Conservation (phyloP, 2,888 invertebrate species). For the Onthophagus sagittarius region DNA sequence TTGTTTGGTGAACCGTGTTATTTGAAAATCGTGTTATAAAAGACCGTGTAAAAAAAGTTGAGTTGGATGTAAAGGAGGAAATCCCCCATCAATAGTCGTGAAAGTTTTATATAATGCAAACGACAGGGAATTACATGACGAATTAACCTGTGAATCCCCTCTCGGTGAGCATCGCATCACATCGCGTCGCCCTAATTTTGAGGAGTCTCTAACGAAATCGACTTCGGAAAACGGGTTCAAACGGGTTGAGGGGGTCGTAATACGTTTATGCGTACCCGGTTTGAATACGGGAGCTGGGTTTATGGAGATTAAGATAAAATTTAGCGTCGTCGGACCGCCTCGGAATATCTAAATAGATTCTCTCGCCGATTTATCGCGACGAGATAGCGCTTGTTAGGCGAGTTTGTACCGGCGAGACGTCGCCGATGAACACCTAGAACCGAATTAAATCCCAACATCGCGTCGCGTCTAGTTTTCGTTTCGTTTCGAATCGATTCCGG, state of each 20-base stretch:
- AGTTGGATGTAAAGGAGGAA: too few relatives aligned
- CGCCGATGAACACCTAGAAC: background rate
- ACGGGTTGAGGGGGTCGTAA: constrained; percentile 48
- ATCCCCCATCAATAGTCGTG: background rate
- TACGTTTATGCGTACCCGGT: constrained; percentile 38
- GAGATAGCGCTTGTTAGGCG: background rate
- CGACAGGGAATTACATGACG: constrained; percentile 39
- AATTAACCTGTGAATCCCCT: constrained; percentile 45
- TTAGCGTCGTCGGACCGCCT: constrained; percentile 24
- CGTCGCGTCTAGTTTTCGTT: background rate
- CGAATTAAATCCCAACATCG: background rate
- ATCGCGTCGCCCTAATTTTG: constrained; percentile 46
- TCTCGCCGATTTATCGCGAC: background rate
- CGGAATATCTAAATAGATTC: constrained; percentile 6
- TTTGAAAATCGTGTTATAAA: too few relatives aligned
- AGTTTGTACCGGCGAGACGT: background rate
- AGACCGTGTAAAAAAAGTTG: too few relatives aligned
- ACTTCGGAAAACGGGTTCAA: constrained; percentile 39
- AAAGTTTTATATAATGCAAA: constrained; percentile 24
- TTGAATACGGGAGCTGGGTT: constrained; percentile 31
- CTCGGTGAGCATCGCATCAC: constrained; percentile 31
- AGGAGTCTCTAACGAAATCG: constrained; percentile 50
- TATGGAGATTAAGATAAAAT: constrained; percentile 36
- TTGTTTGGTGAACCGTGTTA: too few relatives aligned
- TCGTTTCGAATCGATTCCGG: constrained; percentile 1